Evolutionary conservation across 2,113 vertebrate genomes (phyloP), one percentile per base, ranked within the genome.

Genomic region (Polyodon spathula): DNA sequence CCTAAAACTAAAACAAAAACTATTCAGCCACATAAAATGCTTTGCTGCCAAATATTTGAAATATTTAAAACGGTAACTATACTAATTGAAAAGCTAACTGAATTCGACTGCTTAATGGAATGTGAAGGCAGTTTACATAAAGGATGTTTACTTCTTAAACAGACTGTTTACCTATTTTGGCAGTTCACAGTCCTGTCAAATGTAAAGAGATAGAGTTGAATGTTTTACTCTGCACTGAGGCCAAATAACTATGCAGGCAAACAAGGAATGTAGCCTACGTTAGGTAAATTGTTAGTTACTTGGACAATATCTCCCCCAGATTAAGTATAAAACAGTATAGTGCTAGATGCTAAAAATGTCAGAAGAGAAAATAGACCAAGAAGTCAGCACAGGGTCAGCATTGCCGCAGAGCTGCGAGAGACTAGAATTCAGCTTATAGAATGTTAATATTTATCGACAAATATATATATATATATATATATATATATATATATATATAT

Each of bases 391-490:
- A 50, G 80, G 86, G 89, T 88, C 84, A 82, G 84, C 71, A 76
- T 84, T 85, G 86, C 87, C 75, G 86, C 79, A 73, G 85, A 86
- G 79, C 83, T 81, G 82, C 84, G 85, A 83, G 80, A 84, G 81
- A 84, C 86, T 82, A 83, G 84, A 87, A 88, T 84, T 88, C 85
- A 84, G 79, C 83, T 80, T 86, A 86, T 82, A 85, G 82, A 88
- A 84, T 84, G n/a, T 86, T 80, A n/a, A 88, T 86, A 86, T 85
- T 80, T 83, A 79, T n/a, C n/a, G n/a, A n/a, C n/a, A n/a, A n/a
- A n/a, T n/a, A n/a, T n/a, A n/a, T n/a, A n/a, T n/a, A n/a, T n/a
- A n/a, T n/a, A n/a, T n/a, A n/a, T n/a, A n/a, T n/a, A n/a, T n/a
- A n/a, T n/a, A n/a, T n/a, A n/a, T n/a, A n/a, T n/a, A n/a, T n/a